A percentile compares a stretch with the other conserved stretches of the same genome.
Conservation (phyloP, 1,140 invertebrate species). For the Calliphora vicina region DNA sequence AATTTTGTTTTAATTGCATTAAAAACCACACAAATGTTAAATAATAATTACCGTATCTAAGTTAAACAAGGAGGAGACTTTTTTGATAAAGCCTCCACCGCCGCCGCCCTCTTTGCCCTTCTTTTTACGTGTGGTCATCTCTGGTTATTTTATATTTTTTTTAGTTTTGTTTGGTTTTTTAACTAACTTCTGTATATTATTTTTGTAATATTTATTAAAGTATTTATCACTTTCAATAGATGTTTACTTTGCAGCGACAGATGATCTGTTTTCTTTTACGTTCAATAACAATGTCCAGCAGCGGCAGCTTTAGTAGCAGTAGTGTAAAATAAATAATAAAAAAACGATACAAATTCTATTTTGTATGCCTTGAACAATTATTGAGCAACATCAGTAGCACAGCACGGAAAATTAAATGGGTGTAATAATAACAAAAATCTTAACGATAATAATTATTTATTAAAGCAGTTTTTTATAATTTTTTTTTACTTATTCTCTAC, state of each 20-base stretch:
- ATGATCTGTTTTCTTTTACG: slow-evolving; percentile 19
- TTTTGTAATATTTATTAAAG: slow-evolving; percentile 4
- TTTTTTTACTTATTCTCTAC: background rate
- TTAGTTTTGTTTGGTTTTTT: background rate
- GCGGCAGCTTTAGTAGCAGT: background rate
- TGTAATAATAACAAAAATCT: slow-evolving; percentile 23
- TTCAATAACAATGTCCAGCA: background rate
- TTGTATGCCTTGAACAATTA: background rate
- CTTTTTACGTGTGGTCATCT: slow-evolving; percentile 80
- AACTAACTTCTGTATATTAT: background rate
- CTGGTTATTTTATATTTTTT: background rate
- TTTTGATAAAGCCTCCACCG: slow-evolving; percentile 78
- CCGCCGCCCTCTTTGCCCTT: slow-evolving; percentile 73
- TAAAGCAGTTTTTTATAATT: background rate
- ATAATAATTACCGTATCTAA: slow-evolving; percentile 75
- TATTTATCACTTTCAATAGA: background rate
- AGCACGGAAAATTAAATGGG: slow-evolving; percentile 8
- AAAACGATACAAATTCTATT: background rate
- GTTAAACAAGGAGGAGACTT: slow-evolving; percentile 86
- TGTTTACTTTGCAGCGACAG: slow-evolving; percentile 10
- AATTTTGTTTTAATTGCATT: too few species aligned
- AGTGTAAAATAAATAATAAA: background rate
- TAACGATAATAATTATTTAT: slow-evolving; percentile 15
- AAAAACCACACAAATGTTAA: too few species aligned
- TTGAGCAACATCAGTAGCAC: background rate